These are phyloP conservation scores for Pipra filicauda DNA, from an alignment of 2,113 vertebrate genomes.

Conservation along the genomic window DNA sequence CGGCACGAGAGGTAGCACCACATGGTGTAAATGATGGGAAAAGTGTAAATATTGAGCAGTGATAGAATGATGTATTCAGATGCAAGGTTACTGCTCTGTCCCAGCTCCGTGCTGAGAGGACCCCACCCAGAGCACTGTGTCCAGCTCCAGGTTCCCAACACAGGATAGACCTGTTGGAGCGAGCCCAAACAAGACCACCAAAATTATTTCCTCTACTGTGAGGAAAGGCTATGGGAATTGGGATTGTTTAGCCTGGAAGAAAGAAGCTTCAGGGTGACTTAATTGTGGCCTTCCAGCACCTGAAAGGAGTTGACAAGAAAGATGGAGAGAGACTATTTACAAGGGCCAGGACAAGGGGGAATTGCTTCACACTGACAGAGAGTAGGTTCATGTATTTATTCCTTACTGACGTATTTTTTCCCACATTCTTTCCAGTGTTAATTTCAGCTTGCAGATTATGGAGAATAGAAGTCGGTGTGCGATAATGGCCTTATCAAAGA, in stretches of 20 bases:
- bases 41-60: not conserved
- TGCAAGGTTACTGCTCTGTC: not conserved
- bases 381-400: not conserved
- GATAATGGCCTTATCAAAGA: not conserved
- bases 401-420: not conserved
- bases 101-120: not conserved
- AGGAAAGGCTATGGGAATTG: not conserved
- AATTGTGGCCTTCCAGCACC: not conserved
- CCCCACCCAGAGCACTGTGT: not conserved
- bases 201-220: not conserved
- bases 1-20: rapidly evolving
- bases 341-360: not conserved
- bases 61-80: not conserved
- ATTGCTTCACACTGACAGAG: not conserved
- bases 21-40: not conserved
- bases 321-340: not conserved
- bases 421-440: not conserved
- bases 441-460: not conserved
- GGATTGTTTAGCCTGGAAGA: not conserved
- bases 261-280: not conserved
- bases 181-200: not conserved
- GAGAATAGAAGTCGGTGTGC: not conserved
- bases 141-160: not conserved
- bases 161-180: not conserved
- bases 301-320: not conserved